Percentiles rank a stretch among this genome's conserved stretches.
These are phyloP conservation scores for Bufotes viridis DNA, from an alignment of 2,797 vertebrate genomes.

Conservation along the genomic window DNA sequence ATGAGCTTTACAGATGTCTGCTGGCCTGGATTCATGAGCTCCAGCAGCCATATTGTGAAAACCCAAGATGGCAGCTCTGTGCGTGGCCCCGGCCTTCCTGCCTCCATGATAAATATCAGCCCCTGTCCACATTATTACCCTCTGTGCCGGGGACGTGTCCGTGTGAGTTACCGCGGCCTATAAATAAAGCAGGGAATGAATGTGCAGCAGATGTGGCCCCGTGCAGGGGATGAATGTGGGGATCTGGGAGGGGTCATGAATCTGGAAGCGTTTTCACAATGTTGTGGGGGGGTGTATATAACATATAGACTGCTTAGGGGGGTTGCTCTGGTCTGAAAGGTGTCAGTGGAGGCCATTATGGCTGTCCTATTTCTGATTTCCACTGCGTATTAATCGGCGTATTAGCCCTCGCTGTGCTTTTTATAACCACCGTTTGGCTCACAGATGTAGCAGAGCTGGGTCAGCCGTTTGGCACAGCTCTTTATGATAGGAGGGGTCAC, in stretches of 20 bases:
- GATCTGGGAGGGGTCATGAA: too few species aligned
- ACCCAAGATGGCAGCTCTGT: conserved; percentile 53
- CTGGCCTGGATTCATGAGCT: conserved; percentile 15
- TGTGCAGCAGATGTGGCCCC: not conserved
- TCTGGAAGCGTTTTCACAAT: too few species aligned
- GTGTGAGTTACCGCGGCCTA: not conserved
- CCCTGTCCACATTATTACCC: not conserved
- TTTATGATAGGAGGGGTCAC: not conserved
- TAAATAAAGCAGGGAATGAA: not conserved
- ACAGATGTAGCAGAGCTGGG: not conserved
- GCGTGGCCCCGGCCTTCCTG: not conserved
- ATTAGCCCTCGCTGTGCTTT: not conserved
- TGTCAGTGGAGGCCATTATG: too few species aligned
- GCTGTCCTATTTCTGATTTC: too few species aligned
- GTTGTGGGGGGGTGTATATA: too few species aligned
- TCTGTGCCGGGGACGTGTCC: not conserved
- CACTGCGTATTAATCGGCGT: too few species aligned
- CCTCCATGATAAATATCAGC: not conserved
- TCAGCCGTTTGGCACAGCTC: not conserved
- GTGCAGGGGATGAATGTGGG: not conserved
- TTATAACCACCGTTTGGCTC: not conserved
- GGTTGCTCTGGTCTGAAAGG: too few species aligned
- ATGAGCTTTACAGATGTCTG: conserved; percentile 38
- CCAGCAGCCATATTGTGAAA: conserved; percentile 58
- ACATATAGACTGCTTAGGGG: too few species aligned